phyloP scores from a whole-genome alignment of 2,888 invertebrate species.

The Lordiphosa andalusiaca region DNA sequence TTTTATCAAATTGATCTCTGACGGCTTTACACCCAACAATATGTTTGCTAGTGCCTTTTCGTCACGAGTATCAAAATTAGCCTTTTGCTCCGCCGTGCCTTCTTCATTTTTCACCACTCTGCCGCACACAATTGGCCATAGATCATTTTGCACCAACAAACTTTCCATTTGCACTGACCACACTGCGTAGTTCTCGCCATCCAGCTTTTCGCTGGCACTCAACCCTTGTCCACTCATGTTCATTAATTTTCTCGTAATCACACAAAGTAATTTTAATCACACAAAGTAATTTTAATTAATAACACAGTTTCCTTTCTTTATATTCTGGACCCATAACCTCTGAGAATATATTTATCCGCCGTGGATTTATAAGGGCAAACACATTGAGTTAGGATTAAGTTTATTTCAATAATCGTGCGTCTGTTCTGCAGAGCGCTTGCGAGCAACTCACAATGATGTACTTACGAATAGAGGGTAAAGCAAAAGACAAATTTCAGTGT shows the following conservation, averaged over 20 bases:
- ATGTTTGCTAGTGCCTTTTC: slow-evolving; percentile 10
- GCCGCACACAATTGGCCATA: slow-evolving; percentile 15
- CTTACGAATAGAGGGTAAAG: too few species aligned
- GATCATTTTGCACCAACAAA: neutral
- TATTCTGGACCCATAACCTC: neutral
- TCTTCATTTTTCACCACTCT: slow-evolving; percentile 6
- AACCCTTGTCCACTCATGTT: slow-evolving; percentile 10
- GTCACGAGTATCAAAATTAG: neutral
- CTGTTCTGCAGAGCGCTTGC: too few species aligned
- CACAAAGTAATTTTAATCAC: too few species aligned
- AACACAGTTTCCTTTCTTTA: neutral
- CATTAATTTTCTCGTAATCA: too few species aligned
- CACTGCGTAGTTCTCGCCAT: slow-evolving; percentile 9
- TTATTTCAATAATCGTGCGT: too few species aligned
- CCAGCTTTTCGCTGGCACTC: slow-evolving; percentile 10
- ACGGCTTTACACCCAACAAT: neutral
- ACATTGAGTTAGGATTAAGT: too few species aligned
- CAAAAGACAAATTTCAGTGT: too few species aligned
- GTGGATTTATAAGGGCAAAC: too few species aligned
- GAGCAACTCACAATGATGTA: too few species aligned
- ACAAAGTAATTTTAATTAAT: neutral
- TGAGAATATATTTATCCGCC: neutral
- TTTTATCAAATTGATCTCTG: neutral
- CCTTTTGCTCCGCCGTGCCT: neutral
- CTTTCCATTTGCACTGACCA: slow-evolving; percentile 15